These are phyloP conservation scores for Lepidonotus clava DNA, from an alignment of 2,888 invertebrate species.

Conservation along the genomic window DNA sequence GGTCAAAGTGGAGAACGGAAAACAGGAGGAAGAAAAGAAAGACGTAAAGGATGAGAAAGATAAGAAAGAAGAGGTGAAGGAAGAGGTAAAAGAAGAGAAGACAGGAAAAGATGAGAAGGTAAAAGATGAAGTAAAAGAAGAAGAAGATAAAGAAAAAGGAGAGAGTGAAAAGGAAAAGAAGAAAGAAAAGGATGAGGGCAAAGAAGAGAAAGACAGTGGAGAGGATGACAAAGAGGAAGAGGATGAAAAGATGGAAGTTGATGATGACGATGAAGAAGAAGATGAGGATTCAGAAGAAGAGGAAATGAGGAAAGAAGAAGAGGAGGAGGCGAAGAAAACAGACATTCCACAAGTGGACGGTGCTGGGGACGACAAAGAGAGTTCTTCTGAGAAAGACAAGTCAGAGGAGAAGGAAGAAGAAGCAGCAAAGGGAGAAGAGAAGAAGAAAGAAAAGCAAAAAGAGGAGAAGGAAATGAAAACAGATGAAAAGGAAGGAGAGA, in stretches of 20 bases:
- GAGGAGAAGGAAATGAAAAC: background rate
- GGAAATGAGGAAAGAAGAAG: slow-evolving; percentile 36
- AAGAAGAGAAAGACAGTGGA: slow-evolving; percentile 8
- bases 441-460: slow-evolving; percentile 44
- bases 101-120: background rate
- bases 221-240: slow-evolving; percentile 17
- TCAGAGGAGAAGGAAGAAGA: slow-evolving; percentile 3
- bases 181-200: background rate
- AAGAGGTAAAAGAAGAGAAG: background rate
- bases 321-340: background rate
- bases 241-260: background rate
- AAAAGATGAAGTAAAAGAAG: background rate
- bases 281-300: background rate
- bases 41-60: background rate
- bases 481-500: slow-evolving; percentile 9
- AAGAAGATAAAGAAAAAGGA: background rate
- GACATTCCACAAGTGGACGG: slow-evolving; percentile 30
- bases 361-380: slow-evolving; percentile 7
- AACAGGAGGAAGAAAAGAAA: background rate
- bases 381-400: slow-evolving; percentile 2
- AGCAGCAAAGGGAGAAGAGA: slow-evolving; percentile 22
- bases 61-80: slow-evolving; percentile 3
- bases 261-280: background rate
- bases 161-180: slow-evolving; percentile 31
- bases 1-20: background rate